Conservation (phyloP, 2,888 invertebrate species). For the Bruchidius siliquastri region DNA sequence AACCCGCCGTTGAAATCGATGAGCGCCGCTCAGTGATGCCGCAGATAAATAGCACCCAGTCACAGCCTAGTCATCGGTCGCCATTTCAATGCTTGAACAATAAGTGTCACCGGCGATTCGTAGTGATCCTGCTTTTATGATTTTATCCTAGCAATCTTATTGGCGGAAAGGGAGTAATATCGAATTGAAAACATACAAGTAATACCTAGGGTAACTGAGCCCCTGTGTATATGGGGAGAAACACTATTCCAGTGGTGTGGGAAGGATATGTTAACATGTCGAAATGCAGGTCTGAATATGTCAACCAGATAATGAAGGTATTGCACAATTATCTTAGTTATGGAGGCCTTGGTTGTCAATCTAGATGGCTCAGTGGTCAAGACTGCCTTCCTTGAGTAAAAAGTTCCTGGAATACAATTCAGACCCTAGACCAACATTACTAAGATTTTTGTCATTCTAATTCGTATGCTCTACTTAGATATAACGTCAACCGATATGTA, state of each 20-base stretch:
- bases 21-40: slow-evolving; percentile 1
- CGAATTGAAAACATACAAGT: background rate
- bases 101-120: background rate
- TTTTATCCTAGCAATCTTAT: slow-evolving; percentile 1
- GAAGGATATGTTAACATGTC: background rate
- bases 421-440: too few relatives aligned
- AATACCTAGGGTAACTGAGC: background rate
- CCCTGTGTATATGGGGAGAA: background rate
- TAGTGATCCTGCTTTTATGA: background rate
- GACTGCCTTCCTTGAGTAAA: too few relatives aligned
- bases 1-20: slow-evolving; percentile 3
- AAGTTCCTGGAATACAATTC: too few relatives aligned
- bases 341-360: too few relatives aligned
- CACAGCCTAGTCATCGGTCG: background rate
- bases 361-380: too few relatives aligned
- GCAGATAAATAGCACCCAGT: background rate
- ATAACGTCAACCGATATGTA: too few relatives aligned
- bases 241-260: background rate
- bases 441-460: too few relatives aligned
- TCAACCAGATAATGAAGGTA: too few relatives aligned
- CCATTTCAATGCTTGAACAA: slow-evolving; percentile 1
- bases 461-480: too few relatives aligned
- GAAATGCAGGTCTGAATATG: too few relatives aligned
- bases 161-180: slow-evolving; percentile 1
- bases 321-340: too few relatives aligned